phyloP scores from a whole-genome alignment of 1,140 invertebrate genomes.

The Zaprionus ornatus region DNA sequence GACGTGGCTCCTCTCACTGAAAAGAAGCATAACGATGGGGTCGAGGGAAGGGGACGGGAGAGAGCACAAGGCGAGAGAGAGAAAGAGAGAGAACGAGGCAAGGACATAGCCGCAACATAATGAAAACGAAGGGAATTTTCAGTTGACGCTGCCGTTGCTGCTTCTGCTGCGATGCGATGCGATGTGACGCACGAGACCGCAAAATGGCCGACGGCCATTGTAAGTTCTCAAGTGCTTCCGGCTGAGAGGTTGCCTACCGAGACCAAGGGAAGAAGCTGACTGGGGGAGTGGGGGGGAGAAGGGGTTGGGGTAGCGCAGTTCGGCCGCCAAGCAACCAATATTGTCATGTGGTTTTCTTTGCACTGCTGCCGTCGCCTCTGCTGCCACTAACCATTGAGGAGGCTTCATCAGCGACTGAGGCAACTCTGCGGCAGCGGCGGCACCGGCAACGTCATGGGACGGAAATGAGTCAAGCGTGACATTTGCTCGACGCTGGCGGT shows the following conservation, averaged over 20 bases:
- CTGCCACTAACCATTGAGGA: conserved; percentile 69
- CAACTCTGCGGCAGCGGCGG: background rate
- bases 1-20: conserved; percentile 72
- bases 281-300: conserved; percentile 2
- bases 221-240: conserved; percentile 83
- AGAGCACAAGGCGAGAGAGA: conserved; percentile 2
- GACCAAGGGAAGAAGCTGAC: conserved; percentile 2
- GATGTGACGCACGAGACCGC: conserved; percentile 74
- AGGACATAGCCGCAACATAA: conserved; percentile 80
- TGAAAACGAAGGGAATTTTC: conserved; percentile 82
- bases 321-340: conserved; percentile 69
- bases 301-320: conserved; percentile 12
- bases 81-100: conserved; percentile 47
- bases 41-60: background rate
- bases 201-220: conserved; percentile 71
- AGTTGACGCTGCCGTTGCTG: conserved; percentile 50
- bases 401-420: conserved; percentile 48
- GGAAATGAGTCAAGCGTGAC: conserved; percentile 82
- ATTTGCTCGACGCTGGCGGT: conserved; percentile 77
- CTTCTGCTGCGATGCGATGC: conserved; percentile 34
- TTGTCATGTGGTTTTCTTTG: conserved; percentile 80
- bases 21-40: conserved; percentile 70
- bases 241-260: conserved; percentile 75
- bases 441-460: conserved; percentile 67
- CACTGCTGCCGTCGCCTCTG: conserved; percentile 46